Evolutionary conservation across 2,113 vertebrate species (phyloP), one percentile per base, ranked within the genome.

Genomic region (Centropristis striata): DNA sequence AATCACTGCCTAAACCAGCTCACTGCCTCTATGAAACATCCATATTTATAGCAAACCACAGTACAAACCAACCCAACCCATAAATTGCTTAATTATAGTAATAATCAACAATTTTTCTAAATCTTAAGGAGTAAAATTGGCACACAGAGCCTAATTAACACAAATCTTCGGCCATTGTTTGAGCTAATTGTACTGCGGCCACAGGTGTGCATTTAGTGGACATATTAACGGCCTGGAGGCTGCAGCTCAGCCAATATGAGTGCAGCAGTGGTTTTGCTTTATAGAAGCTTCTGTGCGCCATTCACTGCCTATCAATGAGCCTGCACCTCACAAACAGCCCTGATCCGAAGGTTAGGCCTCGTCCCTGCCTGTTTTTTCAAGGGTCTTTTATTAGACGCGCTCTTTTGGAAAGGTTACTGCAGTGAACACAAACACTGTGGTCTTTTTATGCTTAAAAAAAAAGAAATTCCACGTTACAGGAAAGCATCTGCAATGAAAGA

Each of bases 201-300:
- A 90, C 90, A 93, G 90, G 90, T 91, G 91, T 46, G 71, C 68
- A 13, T 70, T 79, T 50, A 81, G 25, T 54, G 50, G 59, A 25
- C 39, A 20, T 23, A 61, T 72, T 79, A 71, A 55, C 5, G n/a
- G 51, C 75, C 73, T 49, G 28, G 4, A 57, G 60, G 32, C 32
- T 46, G 49, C 46, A 6, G 55, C 67, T 64, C 36, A 66, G 76
- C 83, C 79, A 78, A 84, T 80, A 68, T 59, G 65, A 69, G 49
- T 14, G 53, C 71, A 47, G 67, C 50, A 18, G 18, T 13, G 11
- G 20, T 28, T n/a, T 44, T 42, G 84, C 37, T 83, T 67, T 47
- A 64, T 41, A 16, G 61, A 54, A 44, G 75, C 59, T 36, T 64
- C 32, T 51, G 63, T 32, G 87, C 65, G 20, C 64, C 63, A 71